phyloP scores from a whole-genome alignment of 1,140 invertebrate genomes.

The Linepithema humile region DNA sequence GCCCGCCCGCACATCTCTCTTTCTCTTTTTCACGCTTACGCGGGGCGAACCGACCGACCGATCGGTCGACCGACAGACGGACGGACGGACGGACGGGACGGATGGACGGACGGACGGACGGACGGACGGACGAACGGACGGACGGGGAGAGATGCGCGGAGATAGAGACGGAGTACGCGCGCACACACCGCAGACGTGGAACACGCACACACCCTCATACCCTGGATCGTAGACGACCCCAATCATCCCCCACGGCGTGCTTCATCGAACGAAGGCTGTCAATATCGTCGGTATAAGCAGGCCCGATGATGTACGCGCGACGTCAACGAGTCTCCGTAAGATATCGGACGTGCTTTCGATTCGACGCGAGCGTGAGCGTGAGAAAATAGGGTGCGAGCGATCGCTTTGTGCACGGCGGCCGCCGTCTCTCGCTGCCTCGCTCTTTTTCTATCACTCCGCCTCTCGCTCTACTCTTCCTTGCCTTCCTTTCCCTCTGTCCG shows the following conservation, averaged over 20 bases:
- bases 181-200: slow-evolving; percentile 33
- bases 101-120: slow-evolving; percentile 62
- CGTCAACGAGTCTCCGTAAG: slow-evolving; percentile 72
- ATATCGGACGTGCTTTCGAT: slow-evolving; percentile 72
- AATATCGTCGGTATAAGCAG: slow-evolving; percentile 74
- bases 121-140: slow-evolving; percentile 57
- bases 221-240: slow-evolving; percentile 74
- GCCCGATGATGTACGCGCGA: slow-evolving; percentile 72
- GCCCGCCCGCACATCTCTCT: slow-evolving; percentile 66
- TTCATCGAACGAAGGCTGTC: slow-evolving; percentile 76
- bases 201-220: slow-evolving; percentile 43
- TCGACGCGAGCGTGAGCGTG: slow-evolving; percentile 72
- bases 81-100: slow-evolving; percentile 55
- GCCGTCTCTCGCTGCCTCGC: slow-evolving; percentile 46
- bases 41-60: slow-evolving; percentile 59
- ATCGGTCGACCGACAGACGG: slow-evolving; percentile 59
- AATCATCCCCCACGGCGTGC: slow-evolving; percentile 74
- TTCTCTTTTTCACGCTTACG: slow-evolving; percentile 44
- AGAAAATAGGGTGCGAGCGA: slow-evolving; percentile 74
- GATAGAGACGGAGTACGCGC: slow-evolving; percentile 48
- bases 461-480: background rate
- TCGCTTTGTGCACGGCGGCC: slow-evolving; percentile 67
- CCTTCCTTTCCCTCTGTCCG: slow-evolving; percentile 10
- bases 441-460: slow-evolving; percentile 52
- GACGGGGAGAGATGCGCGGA: slow-evolving; percentile 61